phyloP scores from a whole-genome alignment of 2,113 vertebrate species.

The Rutilus rutilus region DNA sequence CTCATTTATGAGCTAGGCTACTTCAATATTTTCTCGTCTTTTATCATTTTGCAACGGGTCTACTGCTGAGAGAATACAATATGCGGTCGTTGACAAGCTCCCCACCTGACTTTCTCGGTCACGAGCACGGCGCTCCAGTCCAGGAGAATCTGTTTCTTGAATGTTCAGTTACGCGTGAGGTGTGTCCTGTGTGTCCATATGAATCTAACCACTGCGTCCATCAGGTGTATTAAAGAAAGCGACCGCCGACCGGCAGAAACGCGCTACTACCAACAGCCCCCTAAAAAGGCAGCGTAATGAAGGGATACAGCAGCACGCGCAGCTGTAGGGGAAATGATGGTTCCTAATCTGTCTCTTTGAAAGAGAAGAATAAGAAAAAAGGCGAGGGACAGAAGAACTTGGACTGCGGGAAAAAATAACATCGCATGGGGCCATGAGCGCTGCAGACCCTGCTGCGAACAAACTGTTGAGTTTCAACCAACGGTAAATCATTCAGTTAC shows the following conservation, averaged over 20 bases:
- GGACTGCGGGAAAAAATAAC: constrained; percentile 63
- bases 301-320: neutral
- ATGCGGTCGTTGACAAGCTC: neutral
- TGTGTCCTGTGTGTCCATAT: constrained; percentile 33
- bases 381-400: constrained; percentile 43
- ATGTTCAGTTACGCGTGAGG: constrained; percentile 31
- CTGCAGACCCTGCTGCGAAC: constrained; percentile 73
- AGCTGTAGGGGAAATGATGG: constrained; percentile 54
- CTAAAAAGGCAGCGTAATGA: constrained; percentile 23
- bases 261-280: neutral
- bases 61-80: neutral
- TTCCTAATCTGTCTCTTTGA: constrained; percentile 57
- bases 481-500: constrained; percentile 68
- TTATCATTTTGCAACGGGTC: neutral
- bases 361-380: constrained; percentile 21
- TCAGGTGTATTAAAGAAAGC: neutral
- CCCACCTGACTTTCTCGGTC: constrained; percentile 1
- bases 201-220: constrained; percentile 35
- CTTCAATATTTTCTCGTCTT: neutral
- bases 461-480: constrained; percentile 82
- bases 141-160: constrained; percentile 28
- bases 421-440: constrained; percentile 76
- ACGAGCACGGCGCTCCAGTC: constrained; percentile 35
- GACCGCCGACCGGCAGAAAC: neutral
- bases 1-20: neutral